Conservation (phyloP, 1,140 invertebrate genomes). For the Cephus cinctus region DNA sequence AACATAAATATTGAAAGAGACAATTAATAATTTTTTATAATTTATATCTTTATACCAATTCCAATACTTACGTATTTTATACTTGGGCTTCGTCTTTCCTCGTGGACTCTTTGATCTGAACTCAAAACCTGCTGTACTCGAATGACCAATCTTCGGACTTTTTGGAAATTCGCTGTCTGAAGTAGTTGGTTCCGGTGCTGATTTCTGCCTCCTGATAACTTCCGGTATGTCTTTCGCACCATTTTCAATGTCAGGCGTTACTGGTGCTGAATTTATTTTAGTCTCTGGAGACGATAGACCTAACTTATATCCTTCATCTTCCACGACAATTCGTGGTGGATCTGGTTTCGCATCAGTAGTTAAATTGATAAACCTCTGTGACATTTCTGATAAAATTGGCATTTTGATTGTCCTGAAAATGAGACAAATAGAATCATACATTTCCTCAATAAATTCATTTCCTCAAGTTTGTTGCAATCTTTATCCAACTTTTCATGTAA, state of each 20-base stretch:
- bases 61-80: slow-evolving; percentile 1
- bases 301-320: slow-evolving; percentile 11
- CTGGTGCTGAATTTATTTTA: slow-evolving; percentile 14
- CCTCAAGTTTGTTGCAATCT: no score
- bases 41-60: neutral
- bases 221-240: neutral
- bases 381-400: slow-evolving; percentile 29
- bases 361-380: slow-evolving; percentile 25
- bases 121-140: neutral
- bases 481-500: no score
- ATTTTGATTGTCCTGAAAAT: no score
- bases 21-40: slow-evolving; percentile 8
- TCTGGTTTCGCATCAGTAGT: slow-evolving; percentile 21
- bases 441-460: no score
- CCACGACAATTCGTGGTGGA: slow-evolving; percentile 11
- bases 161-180: neutral
- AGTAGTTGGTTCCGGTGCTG: slow-evolving; percentile 1
- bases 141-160: slow-evolving; percentile 10
- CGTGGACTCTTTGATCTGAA: neutral
- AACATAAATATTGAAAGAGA: neutral
- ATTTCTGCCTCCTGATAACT: neutral
- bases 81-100: neutral
- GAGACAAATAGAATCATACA: no score
- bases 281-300: neutral
- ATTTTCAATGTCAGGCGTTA: neutral